Evolutionary conservation across 2,797 vertebrate species (phyloP), one percentile per base, ranked within the genome.

Genomic region (Chaetodon trifasciatus): DNA sequence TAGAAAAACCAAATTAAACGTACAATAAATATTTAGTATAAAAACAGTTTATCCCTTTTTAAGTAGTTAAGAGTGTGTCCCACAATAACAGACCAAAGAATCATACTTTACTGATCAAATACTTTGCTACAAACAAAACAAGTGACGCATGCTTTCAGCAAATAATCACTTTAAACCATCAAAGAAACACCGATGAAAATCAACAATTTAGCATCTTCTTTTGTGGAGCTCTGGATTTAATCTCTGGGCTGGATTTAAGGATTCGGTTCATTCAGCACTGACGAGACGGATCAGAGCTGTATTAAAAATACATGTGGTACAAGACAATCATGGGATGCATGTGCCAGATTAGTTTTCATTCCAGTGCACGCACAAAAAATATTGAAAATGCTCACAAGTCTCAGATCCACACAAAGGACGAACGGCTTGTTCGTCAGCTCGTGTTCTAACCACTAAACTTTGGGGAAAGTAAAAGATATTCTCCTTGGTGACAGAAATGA

Each of bases 21-120:
- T 64, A 84, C 67, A 78, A 80, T 78, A 87, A 78, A 82, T 73
- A 78, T 67, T 81, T 76, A 72, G 56, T 84, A 86, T 87, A 89
- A 85, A 88, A 85, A 60, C 73, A 63, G 52, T 17, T 15, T 1
- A 68, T 74, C 69, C 70, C 70, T 86, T 77, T 78, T 52, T 44
- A 55, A 70, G 56, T 67, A 49, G 62, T 32, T 47, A 57, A 1
- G 50, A 32, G 62, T 40, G 37, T 2, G 47, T 32, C 46, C 61
- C 42, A 71, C 75, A 46, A 10, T 58, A 40, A 28, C 63, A n/a
- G 32, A 42, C 23, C 40, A 24, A 65, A 44, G 57, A 46, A 32
- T 44, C 40, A 12, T 32, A 23, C 52, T 71, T 77, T 1, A 69
- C 69, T 57, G 35, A 60, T 74, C 58, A 67, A 74, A 47, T 35